Evolutionary conservation across 2,888 invertebrate species (phyloP).

Genomic region (Sussaba pulchella): DNA sequence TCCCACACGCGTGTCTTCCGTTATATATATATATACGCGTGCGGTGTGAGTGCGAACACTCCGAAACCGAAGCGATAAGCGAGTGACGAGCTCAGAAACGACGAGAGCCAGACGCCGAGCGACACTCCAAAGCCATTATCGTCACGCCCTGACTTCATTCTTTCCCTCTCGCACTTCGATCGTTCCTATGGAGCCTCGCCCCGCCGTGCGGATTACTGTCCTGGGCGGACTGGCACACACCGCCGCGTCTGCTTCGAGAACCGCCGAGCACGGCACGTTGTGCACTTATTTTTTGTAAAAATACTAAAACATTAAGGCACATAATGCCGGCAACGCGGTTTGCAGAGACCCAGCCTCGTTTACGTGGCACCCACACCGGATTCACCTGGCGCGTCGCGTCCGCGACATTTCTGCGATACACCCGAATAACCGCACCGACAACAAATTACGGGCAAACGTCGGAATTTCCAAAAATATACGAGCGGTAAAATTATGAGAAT

Average conservation of each 20-base stretch:
- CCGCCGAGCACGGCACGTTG: slow-evolving; percentile 11
- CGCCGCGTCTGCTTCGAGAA: slow-evolving; percentile 26
- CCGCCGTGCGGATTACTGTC: slow-evolving; percentile 57
- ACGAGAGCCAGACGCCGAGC: slow-evolving; percentile 70
- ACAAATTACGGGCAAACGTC: slow-evolving; percentile 20
- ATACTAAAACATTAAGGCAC: slow-evolving; percentile 44
- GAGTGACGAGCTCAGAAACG: slow-evolving; percentile 64
- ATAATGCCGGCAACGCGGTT: slow-evolving; percentile 21
- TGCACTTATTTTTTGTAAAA: slow-evolving; percentile 31
- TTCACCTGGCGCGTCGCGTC: slow-evolving; percentile 23
- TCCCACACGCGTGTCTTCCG: slow-evolving; percentile 54
- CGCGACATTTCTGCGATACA: slow-evolving; percentile 19
- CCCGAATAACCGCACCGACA: slow-evolving; percentile 26
- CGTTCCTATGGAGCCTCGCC: slow-evolving; percentile 22
- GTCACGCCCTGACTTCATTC: slow-evolving; percentile 72
- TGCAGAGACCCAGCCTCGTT: slow-evolving; percentile 12
- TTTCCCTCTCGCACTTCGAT: slow-evolving; percentile 23
- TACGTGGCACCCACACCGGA: slow-evolving; percentile 21
- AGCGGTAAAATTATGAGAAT: not conserved
- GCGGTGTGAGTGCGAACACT: slow-evolving; percentile 45
- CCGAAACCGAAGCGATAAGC: slow-evolving; percentile 39
- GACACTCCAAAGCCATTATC: slow-evolving; percentile 81
- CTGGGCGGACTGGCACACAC: slow-evolving; percentile 49
- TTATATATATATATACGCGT: slow-evolving; percentile 40
- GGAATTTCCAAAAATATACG: not conserved